Evolutionary conservation across 2,113 vertebrate genomes (phyloP).

Genomic region (Dasypus novemcinctus): DNA sequence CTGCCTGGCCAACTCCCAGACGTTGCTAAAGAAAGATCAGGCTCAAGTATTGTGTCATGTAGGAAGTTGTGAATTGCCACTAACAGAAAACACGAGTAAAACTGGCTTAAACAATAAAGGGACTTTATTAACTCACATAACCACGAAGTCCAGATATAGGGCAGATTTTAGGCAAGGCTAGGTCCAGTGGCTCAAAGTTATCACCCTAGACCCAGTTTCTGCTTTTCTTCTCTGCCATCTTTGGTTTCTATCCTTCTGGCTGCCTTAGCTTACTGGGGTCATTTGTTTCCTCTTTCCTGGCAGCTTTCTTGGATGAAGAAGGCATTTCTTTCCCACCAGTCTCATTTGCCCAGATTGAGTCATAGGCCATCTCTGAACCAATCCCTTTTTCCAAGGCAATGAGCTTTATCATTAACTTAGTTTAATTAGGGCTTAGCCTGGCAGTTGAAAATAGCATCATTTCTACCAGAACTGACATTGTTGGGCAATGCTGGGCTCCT

Average conservation of each 20-base stretch:
- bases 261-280: background rate
- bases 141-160: background rate
- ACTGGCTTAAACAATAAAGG: slow-evolving; percentile 14
- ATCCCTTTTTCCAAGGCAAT: background rate
- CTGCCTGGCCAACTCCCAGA: background rate
- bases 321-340: background rate
- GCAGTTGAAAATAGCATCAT: background rate
- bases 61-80: background rate
- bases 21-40: background rate
- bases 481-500: background rate
- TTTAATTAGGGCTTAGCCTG: background rate
- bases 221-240: background rate
- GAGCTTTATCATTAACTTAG: background rate
- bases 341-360: background rate
- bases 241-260: background rate
- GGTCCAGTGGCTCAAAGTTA: background rate
- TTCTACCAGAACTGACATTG: background rate
- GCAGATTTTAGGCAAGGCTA: background rate
- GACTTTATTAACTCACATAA: background rate
- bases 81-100: background rate
- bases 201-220: background rate
- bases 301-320: background rate
- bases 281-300: background rate
- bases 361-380: background rate
- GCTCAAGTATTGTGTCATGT: background rate